Evolutionary conservation across 1,140 invertebrate species (phyloP).

Genomic region (Cherax quadricarinatus): DNA sequence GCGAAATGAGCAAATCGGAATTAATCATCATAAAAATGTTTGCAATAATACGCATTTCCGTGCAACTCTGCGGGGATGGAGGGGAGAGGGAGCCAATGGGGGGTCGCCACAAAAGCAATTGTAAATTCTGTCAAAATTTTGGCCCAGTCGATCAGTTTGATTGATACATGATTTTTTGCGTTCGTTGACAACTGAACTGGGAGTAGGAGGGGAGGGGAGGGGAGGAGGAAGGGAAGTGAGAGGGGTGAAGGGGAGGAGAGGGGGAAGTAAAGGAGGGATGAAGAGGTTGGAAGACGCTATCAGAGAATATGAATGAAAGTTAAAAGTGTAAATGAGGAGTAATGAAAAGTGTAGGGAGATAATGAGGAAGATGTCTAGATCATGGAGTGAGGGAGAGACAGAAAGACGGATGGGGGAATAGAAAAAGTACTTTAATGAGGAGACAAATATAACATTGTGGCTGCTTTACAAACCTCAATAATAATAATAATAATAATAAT

Average conservation of each 20-base stretch:
- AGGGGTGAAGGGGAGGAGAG: not conserved
- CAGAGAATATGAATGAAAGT: no score
- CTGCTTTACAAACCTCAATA: no score
- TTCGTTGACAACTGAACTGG: slow-evolving; percentile 62
- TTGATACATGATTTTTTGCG: slow-evolving; percentile 67
- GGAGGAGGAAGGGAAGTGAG: no score
- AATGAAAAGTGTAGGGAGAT: no score
- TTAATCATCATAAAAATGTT: slow-evolving; percentile 66
- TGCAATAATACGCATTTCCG: slow-evolving; percentile 60
- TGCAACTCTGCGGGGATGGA: not conserved
- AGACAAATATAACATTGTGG: no score
- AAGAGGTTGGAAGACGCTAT: no score
- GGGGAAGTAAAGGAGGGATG: not conserved
- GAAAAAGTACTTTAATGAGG: no score
- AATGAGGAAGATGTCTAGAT: no score
- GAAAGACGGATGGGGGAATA: no score
- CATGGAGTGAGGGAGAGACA: no score
- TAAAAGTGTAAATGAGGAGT: no score
- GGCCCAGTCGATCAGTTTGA: slow-evolving; percentile 62
- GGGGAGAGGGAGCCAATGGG: not conserved
- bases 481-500: no score
- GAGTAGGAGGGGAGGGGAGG: slow-evolving; percentile 10
- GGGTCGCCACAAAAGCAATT: slow-evolving; percentile 61
- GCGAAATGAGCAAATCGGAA: slow-evolving; percentile 62
- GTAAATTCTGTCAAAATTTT: slow-evolving; percentile 70